Base-by-base conservation (phyloP, 64 coral and sea anemone genomes). In the Porites australiensis region DNA sequence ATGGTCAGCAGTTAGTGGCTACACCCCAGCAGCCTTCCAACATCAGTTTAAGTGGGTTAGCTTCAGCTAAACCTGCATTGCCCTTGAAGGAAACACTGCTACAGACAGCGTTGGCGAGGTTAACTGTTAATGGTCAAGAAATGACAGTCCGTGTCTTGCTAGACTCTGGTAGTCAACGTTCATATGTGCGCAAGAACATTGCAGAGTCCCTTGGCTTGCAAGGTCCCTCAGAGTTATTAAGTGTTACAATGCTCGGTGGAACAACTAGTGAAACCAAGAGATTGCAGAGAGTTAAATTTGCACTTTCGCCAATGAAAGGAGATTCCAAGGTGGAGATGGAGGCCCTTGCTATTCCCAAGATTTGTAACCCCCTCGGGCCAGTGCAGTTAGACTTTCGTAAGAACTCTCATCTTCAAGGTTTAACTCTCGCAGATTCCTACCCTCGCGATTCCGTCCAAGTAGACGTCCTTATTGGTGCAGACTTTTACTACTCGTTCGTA, bases 201-300 rank as follows among this genome's bases (percentile, higher is more conserved):
- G 79, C 79, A 75, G 90, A 83, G 19, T 51, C 90, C 10, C 3
- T 86, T 51, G 90, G 50, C 61, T 8, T 92, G 13, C n/a, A 66
- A 64, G 79, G 70, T 43, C 81, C 69, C 10, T 86, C 44, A 21
- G 90, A 86, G 64, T 6, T 65, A 13, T 58, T 92, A 13, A 92
- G 37, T n/a, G 82, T 92, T 23, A 49, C 90, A 20, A 92, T 79
- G 15, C 67, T 92, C 13, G 79, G 80, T n/a, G 90, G 81, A 55
- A 50, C 73, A 13, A 86, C 52, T 43, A 92, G 67, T 14, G 23
- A 84, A 64, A 70, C 77, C 19, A 90, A 90, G 64, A 91, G 70
- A 62, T 61, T 77, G 6, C 27, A 88, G 43, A 74, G 22, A 44
- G 70, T 88, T 11, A 44, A 44, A 61, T 74, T 88, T 4, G 71